Conservation (phyloP, 2,888 invertebrate species). For the Tanypteryx hageni region DNA sequence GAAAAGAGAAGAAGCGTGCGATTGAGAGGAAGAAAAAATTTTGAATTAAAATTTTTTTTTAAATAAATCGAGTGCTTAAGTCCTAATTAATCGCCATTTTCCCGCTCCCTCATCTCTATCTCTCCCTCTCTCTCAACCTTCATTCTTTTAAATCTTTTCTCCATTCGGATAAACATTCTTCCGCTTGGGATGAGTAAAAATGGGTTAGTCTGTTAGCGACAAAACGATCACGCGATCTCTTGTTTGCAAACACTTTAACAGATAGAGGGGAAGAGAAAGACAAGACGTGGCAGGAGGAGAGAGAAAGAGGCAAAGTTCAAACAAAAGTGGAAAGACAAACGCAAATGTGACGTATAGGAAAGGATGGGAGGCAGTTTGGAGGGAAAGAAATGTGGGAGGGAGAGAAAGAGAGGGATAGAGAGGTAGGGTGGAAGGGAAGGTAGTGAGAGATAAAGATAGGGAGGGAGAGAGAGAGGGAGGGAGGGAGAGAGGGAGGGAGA, state of each 20-base stretch:
- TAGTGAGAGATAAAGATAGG: no score
- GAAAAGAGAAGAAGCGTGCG: no score
- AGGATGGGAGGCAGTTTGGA: no score
- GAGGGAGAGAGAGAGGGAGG: no score
- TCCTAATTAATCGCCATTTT: conserved; percentile 14
- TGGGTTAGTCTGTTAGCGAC: background rate
- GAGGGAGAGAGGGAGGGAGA: no score
- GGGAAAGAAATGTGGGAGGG: no score
- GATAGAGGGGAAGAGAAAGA: background rate
- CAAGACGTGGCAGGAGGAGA: background rate
- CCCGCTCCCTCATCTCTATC: no score
- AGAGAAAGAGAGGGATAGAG: no score
- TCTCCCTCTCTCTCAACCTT: no score
- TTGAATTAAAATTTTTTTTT: no score
- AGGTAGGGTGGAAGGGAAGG: no score
- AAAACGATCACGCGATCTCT: background rate
- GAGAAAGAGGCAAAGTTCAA: background rate
- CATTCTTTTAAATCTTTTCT: background rate
- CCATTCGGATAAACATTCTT: background rate
- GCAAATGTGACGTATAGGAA: background rate
- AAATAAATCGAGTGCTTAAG: background rate
- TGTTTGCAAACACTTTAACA: background rate
- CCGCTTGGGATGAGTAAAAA: background rate
- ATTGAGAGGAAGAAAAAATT: no score
- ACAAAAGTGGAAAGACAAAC: background rate